Percentiles rank a stretch among this genome's conserved stretches.
Conservation (phyloP, 2,113 vertebrate species). For the Aleadryas rufinucha region DNA sequence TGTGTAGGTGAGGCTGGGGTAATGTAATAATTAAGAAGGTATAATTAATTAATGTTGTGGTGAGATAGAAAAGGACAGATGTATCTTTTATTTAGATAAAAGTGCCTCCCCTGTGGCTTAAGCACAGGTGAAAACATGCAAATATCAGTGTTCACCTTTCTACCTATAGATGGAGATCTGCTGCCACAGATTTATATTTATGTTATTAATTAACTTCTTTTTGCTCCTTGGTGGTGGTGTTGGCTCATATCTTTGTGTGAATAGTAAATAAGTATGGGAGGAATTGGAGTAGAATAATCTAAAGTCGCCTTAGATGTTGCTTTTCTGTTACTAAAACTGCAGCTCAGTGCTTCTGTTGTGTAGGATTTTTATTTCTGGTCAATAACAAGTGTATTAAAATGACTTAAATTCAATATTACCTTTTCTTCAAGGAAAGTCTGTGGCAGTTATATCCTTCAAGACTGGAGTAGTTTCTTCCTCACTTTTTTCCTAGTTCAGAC, state of each 20-base stretch:
- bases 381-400: background rate
- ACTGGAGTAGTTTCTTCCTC: background rate
- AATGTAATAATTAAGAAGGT: background rate
- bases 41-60: background rate
- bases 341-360: background rate
- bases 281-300: background rate
- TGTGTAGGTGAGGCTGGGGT: background rate
- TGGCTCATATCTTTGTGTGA: background rate
- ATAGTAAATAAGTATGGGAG: background rate
- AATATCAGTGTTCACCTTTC: background rate
- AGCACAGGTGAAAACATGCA: background rate
- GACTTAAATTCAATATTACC: background rate
- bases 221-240: background rate
- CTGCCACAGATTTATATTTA: background rate
- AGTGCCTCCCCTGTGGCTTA: background rate
- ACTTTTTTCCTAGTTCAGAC: background rate
- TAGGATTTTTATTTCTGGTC: background rate
- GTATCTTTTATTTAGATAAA: background rate
- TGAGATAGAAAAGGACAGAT: background rate
- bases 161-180: conserved; percentile 3
- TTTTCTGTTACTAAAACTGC: background rate
- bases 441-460: background rate
- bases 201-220: background rate
- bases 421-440: background rate
- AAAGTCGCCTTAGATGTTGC: background rate